Percentiles rank a stretch among this genome's conserved stretches.
Evolutionary conservation across 2,797 vertebrate species (phyloP).

Genomic region (Bovichtus variegatus): DNA sequence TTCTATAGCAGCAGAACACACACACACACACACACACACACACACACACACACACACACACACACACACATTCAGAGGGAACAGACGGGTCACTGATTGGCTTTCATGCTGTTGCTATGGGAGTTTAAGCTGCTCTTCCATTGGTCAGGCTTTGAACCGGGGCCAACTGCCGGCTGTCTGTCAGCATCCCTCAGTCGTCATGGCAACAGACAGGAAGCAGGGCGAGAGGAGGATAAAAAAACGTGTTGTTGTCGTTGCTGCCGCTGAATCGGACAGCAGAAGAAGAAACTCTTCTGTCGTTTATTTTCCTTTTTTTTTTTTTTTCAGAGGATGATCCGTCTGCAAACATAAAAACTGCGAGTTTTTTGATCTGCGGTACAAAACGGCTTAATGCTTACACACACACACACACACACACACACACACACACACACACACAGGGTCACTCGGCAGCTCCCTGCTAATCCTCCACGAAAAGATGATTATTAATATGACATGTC

Average conservation of each 20-base stretch:
- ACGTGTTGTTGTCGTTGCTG: slow-evolving; percentile 41
- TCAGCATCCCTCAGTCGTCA: slow-evolving; percentile 72
- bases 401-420: slow-evolving; percentile 24
- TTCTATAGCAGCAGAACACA: slow-evolving; percentile 8
- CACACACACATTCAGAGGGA: slow-evolving; percentile 22
- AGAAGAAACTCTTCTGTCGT: slow-evolving; percentile 35
- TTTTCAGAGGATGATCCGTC: slow-evolving; percentile 48
- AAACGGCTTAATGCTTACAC: slow-evolving; percentile 47
- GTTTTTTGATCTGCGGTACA: slow-evolving; percentile 31
- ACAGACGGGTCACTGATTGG: slow-evolving; percentile 75
- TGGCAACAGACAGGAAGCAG: slow-evolving; percentile 83
- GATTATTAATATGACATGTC: slow-evolving; percentile 65
- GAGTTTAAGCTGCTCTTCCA: slow-evolving; percentile 61
- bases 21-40: slow-evolving; percentile 23
- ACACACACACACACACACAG: slow-evolving; percentile 8
- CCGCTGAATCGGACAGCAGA: slow-evolving; percentile 10
- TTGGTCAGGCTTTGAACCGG: slow-evolving; percentile 65
- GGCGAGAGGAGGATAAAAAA: slow-evolving; percentile 31
- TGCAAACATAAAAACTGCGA: slow-evolving; percentile 34
- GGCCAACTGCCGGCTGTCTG: slow-evolving; percentile 45
- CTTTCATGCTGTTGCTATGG: slow-evolving; percentile 85
- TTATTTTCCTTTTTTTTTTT: slow-evolving; percentile 5
- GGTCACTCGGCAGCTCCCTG: slow-evolving; percentile 27
- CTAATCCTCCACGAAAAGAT: slow-evolving; percentile 67
- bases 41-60: slow-evolving; percentile 8